Conservation (phyloP, 1,140 invertebrate genomes). For the Lucilia sericata region DNA sequence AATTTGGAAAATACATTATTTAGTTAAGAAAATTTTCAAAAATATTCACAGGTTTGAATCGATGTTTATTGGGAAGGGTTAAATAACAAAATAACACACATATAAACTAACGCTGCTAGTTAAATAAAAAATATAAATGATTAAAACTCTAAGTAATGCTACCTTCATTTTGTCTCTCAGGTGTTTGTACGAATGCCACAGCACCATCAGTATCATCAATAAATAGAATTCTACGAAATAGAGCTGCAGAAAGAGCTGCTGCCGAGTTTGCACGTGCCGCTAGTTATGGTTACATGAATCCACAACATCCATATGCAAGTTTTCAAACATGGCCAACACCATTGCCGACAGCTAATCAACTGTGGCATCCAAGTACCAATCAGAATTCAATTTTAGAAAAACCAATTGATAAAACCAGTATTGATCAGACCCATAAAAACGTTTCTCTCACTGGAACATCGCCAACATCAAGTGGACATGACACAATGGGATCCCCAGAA, state of each 20-base stretch:
- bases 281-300: slow-evolving; percentile 86
- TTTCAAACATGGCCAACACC: slow-evolving; percentile 67
- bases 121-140: too few species aligned
- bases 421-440: not conserved
- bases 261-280: slow-evolving; percentile 93
- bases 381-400: slow-evolving; percentile 12
- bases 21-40: too few species aligned
- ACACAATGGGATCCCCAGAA: slow-evolving; percentile 60
- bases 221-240: slow-evolving; percentile 89
- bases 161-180: slow-evolving; percentile 46
- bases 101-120: too few species aligned
- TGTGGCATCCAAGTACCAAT: slow-evolving; percentile 57
- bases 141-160: too few species aligned
- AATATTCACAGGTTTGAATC: too few species aligned
- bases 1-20: too few species aligned
- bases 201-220: slow-evolving; percentile 93
- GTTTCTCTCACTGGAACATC: slow-evolving; percentile 44
- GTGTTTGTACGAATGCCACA: slow-evolving; percentile 90
- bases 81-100: too few species aligned
- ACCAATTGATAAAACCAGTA: slow-evolving; percentile 10
- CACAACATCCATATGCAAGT: slow-evolving; percentile 78
- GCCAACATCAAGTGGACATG: slow-evolving; percentile 61
- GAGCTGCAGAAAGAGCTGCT: slow-evolving; percentile 91
- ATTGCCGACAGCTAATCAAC: slow-evolving; percentile 51
- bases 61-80: too few species aligned